Evolutionary conservation across 1,140 invertebrate genomes (phyloP).

Genomic region (Drosophila mauritiana): DNA sequence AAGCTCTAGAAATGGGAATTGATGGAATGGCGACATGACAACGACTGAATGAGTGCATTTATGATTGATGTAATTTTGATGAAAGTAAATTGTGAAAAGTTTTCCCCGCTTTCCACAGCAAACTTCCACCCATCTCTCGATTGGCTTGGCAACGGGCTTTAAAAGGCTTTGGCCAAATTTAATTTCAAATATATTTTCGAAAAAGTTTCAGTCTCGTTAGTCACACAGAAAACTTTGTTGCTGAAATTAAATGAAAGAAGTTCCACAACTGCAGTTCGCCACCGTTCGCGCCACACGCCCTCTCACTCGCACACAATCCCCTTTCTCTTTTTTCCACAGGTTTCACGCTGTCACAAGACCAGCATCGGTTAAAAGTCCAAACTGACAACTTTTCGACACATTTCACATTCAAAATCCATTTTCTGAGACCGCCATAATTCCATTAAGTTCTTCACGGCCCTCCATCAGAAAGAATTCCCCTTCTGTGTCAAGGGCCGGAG

Average conservation of each 20-base stretch:
- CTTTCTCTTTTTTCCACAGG: conserved; percentile 8
- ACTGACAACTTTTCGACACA: conserved; percentile 65
- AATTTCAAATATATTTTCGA: conserved; percentile 68
- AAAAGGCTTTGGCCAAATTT: conserved; percentile 70
- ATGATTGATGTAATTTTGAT: conserved; percentile 82
- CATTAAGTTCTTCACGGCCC: conserved; percentile 62
- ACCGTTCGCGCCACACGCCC: conserved; percentile 9
- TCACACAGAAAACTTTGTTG: conserved; percentile 66
- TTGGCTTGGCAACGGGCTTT: conserved; percentile 40
- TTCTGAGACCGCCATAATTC: conserved; percentile 61
- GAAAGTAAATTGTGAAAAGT: conserved; percentile 67
- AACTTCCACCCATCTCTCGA: not conserved
- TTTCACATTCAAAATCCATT: conserved; percentile 67
- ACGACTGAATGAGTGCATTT: conserved; percentile 72
- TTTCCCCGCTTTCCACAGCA: conserved; percentile 42
- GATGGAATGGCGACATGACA: conserved; percentile 61
- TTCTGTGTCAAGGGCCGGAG: not conserved
- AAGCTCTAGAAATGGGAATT: conserved; percentile 71
- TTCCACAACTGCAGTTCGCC: conserved; percentile 67
- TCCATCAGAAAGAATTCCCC: conserved; percentile 54
- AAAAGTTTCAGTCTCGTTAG: conserved; percentile 70
- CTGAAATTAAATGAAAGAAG: conserved; percentile 78
- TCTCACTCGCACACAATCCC: conserved; percentile 3
- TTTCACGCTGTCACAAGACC: conserved; percentile 36
- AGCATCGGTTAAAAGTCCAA: conserved; percentile 57